A percentile compares a stretch with the other conserved stretches of the same genome.
Evolutionary conservation across 2,888 invertebrate genomes (phyloP).

Genomic region (Tachina fera): DNA sequence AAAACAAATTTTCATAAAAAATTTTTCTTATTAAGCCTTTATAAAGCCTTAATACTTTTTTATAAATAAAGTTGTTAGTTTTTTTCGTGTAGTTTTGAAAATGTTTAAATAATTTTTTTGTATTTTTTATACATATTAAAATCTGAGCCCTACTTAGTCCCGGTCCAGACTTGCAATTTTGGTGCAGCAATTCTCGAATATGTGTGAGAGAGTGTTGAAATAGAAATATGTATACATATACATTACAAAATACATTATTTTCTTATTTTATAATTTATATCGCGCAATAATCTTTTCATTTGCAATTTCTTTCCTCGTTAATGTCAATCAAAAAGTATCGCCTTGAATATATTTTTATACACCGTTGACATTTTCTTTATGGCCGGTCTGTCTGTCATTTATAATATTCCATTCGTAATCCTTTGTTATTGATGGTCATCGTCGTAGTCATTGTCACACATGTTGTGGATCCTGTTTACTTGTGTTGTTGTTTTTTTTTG

Average conservation of each 20-base stretch:
- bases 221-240: no score
- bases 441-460: conserved; percentile 3
- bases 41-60: no score
- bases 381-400: conserved; percentile 28
- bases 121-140: no score
- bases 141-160: no score
- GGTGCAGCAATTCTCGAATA: no score
- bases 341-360: not conserved
- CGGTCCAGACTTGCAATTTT: no score
- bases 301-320: conserved; percentile 40
- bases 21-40: no score
- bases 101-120: no score
- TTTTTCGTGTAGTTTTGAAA: no score
- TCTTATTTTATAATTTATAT: conserved; percentile 29
- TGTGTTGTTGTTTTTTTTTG: not conserved
- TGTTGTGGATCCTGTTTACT: conserved; percentile 32
- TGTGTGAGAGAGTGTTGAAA: no score
- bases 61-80: no score
- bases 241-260: not conserved
- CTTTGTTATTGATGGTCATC: conserved; percentile 44
- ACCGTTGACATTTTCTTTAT: conserved; percentile 42
- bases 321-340: conserved; percentile 43
- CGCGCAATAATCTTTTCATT: conserved; percentile 25
- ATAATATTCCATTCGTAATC: conserved; percentile 46
- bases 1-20: no score